Base-by-base conservation (phyloP, 2,113 vertebrate genomes). In the Tupaia chinensis region DNA sequence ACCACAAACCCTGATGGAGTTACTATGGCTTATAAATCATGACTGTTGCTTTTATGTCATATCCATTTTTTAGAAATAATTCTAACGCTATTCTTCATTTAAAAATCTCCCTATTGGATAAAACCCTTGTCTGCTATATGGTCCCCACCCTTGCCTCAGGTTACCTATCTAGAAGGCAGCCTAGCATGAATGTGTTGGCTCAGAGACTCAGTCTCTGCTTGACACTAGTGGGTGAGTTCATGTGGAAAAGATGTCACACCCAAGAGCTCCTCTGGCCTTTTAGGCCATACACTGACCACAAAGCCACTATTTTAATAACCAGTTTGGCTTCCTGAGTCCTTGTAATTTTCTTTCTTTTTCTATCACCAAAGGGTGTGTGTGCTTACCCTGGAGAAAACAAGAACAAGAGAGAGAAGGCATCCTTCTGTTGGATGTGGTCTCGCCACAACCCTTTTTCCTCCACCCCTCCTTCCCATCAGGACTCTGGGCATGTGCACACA, bases 71-170 rank as follows among this genome's bases (percentile, higher is more conserved):
- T 32, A 86, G 22, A 54, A 87, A 69, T 77, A n/a, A 81, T 61
- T 79, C 17, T 68, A 60, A 25, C 16, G 76, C 0, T 14, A 9
- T 60, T 74, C 23, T 58, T 94, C 7, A 29, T 53, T 70, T 5
- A 25, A n/a, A 68, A 63, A 87, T 27, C 1, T 8, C 7, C 20
- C 14, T 63, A 53, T 5, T 83, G 70, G 54, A 53, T 77, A 19
- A 58, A 65, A 89, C 8, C 25, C 25, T 61, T 81, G 7, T 63
- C n/a, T 25, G 58, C 10, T 84, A 44, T 0, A 23, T 15, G 5
- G 11, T n/a, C 3, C 11, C 4, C 8, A 20, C 1, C 3, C 0
- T 9, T 12, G 44, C 0, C 0, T 34, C 68, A 73, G 6, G 11
- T 16, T 69, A 12, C 22, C 22, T 77, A 3, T 17, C 7, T 86